Percentiles rank a stretch among this genome's conserved stretches.
These are phyloP conservation scores for Rhopalosiphum nymphaeae DNA, from an alignment of 2,888 invertebrate species.

Conservation along the genomic window DNA sequence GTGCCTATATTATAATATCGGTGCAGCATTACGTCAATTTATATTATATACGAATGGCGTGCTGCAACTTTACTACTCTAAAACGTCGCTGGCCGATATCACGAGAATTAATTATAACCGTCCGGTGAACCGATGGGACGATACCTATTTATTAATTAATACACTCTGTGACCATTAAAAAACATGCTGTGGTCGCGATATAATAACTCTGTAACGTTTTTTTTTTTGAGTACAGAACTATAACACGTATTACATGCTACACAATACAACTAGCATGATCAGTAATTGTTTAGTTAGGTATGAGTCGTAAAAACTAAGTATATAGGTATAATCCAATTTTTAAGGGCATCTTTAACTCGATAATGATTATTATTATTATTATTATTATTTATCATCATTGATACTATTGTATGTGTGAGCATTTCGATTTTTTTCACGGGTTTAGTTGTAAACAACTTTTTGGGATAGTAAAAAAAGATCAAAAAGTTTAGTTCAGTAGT, in stretches of 20 bases:
- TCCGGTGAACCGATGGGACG: neutral
- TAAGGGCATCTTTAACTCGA: no score
- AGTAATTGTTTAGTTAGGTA: neutral
- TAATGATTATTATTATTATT: neutral
- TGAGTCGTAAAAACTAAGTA: neutral
- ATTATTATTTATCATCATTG: neutral
- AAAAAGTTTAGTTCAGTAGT: neutral
- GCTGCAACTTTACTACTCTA: neutral
- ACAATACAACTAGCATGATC: neutral
- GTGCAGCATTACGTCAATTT: neutral
- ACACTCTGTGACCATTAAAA: neutral
- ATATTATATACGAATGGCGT: neutral
- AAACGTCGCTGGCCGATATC: neutral
- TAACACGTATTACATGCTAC: neutral
- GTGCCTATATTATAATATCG: neutral
- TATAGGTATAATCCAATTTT: neutral
- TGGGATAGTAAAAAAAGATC: neutral
- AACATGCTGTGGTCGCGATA: neutral
- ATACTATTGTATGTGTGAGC: neutral
- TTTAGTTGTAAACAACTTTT: neutral
- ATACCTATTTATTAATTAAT: neutral
- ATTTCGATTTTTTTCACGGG: neutral
- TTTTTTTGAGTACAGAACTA: neutral
- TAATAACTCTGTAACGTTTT: neutral
- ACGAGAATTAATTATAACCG: neutral